Evolutionary conservation across 2,888 invertebrate genomes (phyloP).

Genomic region (Dichetophora obliterata): DNA sequence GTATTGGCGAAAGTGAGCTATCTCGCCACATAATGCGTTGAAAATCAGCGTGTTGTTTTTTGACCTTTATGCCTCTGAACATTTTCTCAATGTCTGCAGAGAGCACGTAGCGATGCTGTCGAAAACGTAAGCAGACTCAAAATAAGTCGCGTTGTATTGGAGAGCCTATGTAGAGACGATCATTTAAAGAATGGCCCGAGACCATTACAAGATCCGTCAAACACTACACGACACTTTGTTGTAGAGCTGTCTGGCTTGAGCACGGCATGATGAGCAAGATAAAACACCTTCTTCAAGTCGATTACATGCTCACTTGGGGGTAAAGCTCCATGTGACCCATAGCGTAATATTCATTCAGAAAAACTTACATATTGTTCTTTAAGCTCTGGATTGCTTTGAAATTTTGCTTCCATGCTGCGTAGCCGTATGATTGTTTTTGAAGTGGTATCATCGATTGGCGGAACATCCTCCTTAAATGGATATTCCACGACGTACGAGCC

Average conservation of each 20-base stretch:
- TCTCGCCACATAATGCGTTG: no score
- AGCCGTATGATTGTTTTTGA: slow-evolving; percentile 35
- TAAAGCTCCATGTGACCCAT: slow-evolving; percentile 46
- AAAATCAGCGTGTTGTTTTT: no score
- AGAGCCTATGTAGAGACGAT: no score
- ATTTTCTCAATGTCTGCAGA: no score
- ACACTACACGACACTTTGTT: slow-evolving; percentile 42
- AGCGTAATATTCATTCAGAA: slow-evolving; percentile 42
- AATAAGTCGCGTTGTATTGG: no score
- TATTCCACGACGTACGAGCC: slow-evolving; percentile 43
- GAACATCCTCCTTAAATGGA: slow-evolving; percentile 37
- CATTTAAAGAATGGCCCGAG: slow-evolving; percentile 18
- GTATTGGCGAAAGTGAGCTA: no score
- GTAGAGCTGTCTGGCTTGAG: slow-evolving; percentile 44
- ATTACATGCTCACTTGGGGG: slow-evolving; percentile 24
- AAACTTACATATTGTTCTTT: slow-evolving; percentile 42
- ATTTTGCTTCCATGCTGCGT: slow-evolving; percentile 38
- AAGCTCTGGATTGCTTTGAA: slow-evolving; percentile 26
- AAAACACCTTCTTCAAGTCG: slow-evolving; percentile 37
- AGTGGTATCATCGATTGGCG: slow-evolving; percentile 32
- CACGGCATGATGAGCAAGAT: slow-evolving; percentile 48
- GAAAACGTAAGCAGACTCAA: no score
- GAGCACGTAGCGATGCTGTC: no score
- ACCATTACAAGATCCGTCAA: slow-evolving; percentile 36
- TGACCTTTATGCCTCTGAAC: no score